These are phyloP conservation scores for Calidris pugnax DNA, from an alignment of 2,113 vertebrate species.

Conservation along the genomic window DNA sequence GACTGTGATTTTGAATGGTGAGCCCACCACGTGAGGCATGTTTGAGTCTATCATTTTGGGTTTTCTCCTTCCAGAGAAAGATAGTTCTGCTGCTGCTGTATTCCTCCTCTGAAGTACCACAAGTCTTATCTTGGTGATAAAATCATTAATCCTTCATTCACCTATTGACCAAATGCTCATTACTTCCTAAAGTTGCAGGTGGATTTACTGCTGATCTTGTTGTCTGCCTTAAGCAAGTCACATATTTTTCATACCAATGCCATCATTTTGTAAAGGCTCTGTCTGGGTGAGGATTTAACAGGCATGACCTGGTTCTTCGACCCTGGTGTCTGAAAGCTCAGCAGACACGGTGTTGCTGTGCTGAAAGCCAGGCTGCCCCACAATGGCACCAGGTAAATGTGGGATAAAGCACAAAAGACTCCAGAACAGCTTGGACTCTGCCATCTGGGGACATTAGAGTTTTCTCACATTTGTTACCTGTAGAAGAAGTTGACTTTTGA, in stretches of 20 bases:
- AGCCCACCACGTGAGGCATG: neutral
- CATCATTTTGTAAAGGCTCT: neutral
- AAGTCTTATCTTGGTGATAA: neutral
- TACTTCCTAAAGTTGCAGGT: neutral
- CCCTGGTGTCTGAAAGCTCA: neutral
- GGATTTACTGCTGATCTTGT: neutral
- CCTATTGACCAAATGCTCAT: neutral
- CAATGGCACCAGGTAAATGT: fast-evolving
- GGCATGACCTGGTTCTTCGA: neutral
- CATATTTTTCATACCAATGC: neutral
- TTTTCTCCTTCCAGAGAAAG: neutral
- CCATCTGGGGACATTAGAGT: fast-evolving
- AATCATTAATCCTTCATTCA: neutral
- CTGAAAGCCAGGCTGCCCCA: neutral
- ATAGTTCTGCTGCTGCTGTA: neutral
- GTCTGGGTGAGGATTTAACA: neutral
- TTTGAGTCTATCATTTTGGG: neutral
- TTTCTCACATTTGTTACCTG: fast-evolving
- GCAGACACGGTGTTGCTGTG: neutral
- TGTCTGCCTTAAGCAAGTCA: neutral
- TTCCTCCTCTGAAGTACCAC: neutral
- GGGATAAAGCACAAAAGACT: neutral
- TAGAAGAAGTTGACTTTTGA: neutral
- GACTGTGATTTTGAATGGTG: neutral
- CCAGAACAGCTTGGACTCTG: neutral